These are phyloP conservation scores for Salvator merianae DNA, from an alignment of 2,113 vertebrate species.

Conservation along the genomic window DNA sequence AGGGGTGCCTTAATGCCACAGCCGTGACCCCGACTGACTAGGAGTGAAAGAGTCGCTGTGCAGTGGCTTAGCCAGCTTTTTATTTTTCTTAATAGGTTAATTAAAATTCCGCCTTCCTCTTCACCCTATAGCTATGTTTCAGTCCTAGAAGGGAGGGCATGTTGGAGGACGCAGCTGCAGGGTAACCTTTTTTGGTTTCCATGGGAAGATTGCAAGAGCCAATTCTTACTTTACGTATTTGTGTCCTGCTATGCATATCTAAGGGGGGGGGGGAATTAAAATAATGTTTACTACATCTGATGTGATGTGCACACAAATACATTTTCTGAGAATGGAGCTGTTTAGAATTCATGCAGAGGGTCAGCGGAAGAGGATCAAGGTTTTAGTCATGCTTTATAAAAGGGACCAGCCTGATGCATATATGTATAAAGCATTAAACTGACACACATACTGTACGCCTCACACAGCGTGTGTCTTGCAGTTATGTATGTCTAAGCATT, in stretches of 20 bases:
- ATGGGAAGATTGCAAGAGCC: constrained; percentile 22
- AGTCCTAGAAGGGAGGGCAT: constrained; percentile 50
- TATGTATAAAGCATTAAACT: background rate
- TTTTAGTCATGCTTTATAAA: background rate
- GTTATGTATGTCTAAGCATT: background rate
- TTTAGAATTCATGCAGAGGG: background rate
- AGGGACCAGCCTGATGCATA: background rate
- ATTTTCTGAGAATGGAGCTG: background rate
- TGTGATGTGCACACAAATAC: background rate
- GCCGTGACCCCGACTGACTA: constrained; percentile 57
- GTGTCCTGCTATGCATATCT: background rate
- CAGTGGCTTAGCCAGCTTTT: constrained; percentile 54
- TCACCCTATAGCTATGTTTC: constrained; percentile 49
- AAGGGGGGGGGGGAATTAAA: background rate
- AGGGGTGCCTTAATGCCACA: constrained; percentile 55
- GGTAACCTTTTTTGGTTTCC: constrained; percentile 38
- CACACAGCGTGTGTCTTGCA: background rate
- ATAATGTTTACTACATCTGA: background rate
- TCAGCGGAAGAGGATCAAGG: background rate
- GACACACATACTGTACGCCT: background rate
- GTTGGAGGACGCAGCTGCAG: constrained; percentile 55
- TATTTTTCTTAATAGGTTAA: constrained; percentile 49
- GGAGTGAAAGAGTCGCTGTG: constrained; percentile 59
- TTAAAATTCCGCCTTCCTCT: constrained; percentile 68
- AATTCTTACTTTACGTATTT: background rate